A percentile compares a stretch with the other conserved stretches of the same genome.
Evolutionary conservation across 2,888 invertebrate species (phyloP).

Genomic region (Aethes cnicana): DNA sequence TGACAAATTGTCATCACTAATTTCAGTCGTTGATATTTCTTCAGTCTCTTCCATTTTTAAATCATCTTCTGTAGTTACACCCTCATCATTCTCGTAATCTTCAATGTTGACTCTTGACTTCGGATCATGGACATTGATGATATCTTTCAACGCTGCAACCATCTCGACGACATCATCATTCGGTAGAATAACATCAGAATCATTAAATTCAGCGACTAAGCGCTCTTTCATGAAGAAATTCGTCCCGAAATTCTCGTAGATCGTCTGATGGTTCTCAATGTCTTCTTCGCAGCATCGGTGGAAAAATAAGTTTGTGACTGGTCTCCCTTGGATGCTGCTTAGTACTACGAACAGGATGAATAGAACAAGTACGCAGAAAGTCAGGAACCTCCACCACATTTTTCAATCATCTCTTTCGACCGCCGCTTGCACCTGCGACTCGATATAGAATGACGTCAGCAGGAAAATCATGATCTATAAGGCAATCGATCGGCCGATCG

Average conservation of each 20-base stretch:
- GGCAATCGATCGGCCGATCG: slow-evolving; percentile 7
- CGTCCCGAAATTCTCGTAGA: slow-evolving; percentile 63
- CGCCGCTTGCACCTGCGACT: slow-evolving; percentile 7
- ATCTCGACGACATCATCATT: slow-evolving; percentile 42
- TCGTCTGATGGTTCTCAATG: slow-evolving; percentile 67
- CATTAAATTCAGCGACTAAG: slow-evolving; percentile 47
- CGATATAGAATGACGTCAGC: slow-evolving; percentile 15
- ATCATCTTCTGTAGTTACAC: neutral
- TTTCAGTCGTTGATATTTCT: neutral
- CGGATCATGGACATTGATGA: slow-evolving; percentile 47
- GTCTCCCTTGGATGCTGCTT: slow-evolving; percentile 62
- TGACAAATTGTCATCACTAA: neutral
- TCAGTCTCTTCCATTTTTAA: neutral
- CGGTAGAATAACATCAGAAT: slow-evolving; percentile 40
- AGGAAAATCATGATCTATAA: slow-evolving; percentile 17
- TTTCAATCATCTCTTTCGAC: slow-evolving; percentile 33
- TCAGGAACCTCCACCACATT: slow-evolving; percentile 70
- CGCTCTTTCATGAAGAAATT: slow-evolving; percentile 64
- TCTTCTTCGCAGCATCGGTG: slow-evolving; percentile 64
- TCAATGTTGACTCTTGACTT: slow-evolving; percentile 30
- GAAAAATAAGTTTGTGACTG: slow-evolving; percentile 61
- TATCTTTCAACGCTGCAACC: slow-evolving; percentile 37
- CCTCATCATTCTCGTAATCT: slow-evolving; percentile 17
- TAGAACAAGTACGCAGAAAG: slow-evolving; percentile 64
- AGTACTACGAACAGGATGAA: slow-evolving; percentile 61